Percentiles rank a stretch among this genome's conserved stretches.
These are phyloP conservation scores for Macropis europaea DNA, from an alignment of 2,888 invertebrate genomes.

Conservation along the genomic window DNA sequence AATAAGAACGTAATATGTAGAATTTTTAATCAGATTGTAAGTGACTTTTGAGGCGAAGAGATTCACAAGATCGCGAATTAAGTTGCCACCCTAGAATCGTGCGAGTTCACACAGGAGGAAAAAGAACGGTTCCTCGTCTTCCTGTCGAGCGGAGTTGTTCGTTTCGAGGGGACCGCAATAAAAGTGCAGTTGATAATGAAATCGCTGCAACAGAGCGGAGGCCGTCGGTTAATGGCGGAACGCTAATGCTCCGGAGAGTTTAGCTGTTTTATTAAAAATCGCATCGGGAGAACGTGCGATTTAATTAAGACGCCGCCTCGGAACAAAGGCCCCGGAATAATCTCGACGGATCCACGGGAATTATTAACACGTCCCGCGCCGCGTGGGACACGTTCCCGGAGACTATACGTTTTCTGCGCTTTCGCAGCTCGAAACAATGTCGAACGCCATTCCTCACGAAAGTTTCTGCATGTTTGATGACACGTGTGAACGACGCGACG, in stretches of 20 bases:
- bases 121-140: slow-evolving; percentile 4
- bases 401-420: too few relatives aligned
- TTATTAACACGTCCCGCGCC: slow-evolving; percentile 20
- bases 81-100: too few relatives aligned
- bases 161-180: neutral
- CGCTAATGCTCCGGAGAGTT: too few relatives aligned
- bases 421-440: too few relatives aligned
- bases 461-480: too few relatives aligned
- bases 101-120: slow-evolving; percentile 9
- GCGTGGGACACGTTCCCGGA: slow-evolving; percentile 11
- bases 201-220: neutral
- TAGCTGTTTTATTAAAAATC: slow-evolving; percentile 22
- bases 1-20: too few relatives aligned
- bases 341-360: slow-evolving; percentile 15
- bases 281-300: neutral
- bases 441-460: too few relatives aligned
- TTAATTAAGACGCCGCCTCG: slow-evolving; percentile 24
- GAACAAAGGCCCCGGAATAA: slow-evolving; percentile 16
- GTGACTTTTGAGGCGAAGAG: too few relatives aligned
- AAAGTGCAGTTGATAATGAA: slow-evolving; percentile 6
- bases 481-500: too few relatives aligned
- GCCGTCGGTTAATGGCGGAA: neutral
- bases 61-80: too few relatives aligned
- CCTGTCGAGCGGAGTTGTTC: neutral
- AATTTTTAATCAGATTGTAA: too few relatives aligned